Base-by-base conservation (phyloP, 2,888 invertebrate genomes). In the Mechanitis mazaeus region DNA sequence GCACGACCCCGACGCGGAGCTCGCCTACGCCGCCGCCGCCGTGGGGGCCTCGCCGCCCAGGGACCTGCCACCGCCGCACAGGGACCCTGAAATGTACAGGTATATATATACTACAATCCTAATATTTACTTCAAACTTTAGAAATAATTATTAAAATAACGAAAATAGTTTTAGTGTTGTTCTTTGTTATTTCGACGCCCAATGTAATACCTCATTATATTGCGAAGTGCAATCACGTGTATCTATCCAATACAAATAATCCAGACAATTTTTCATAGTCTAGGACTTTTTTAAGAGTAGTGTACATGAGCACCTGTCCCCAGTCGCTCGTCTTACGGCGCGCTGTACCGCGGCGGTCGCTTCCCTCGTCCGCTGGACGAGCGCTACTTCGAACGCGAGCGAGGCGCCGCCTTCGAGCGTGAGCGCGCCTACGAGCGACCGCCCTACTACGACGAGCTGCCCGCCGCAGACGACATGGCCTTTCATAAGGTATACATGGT, bases 11-110 rank as follows among this genome's bases (percentile, higher is more conserved):
- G 90, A 88, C 69, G 88, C 89, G 2, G 89, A 90, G 72, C 75
- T 90, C 53, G 90, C 94, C 11, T 92, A 95, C 75, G 93, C 94
- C 3, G 93, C 94, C 28, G 93, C 93, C 61, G 94, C 95, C 1
- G 88, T 90, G 3, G 90, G 90, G 2, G 89, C 90, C 0, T 90
- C 89, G n/a, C 90, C 67, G 50, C 88, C 86, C 0, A 77, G 69
- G 63, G 81, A 83, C 20, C 68, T 70, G 6, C 71, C 77, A 56
- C 80, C 81, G 12, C 67, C 77, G 12, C 79, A 78, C 55, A 71
- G 84, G 7, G 86, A 85, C 53, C 72, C 81, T 0, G 88, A 85
- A 0, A 64, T 72, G 7, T 85, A 78, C 70, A 75, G 81, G 81
- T 84, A 57, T 33, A 9, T 64, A 54, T 54, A 33, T 35, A 42